Percentiles rank a stretch among this genome's conserved stretches.
Conservation (phyloP, 2,888 invertebrate species). For the Heteropelma amictum region DNA sequence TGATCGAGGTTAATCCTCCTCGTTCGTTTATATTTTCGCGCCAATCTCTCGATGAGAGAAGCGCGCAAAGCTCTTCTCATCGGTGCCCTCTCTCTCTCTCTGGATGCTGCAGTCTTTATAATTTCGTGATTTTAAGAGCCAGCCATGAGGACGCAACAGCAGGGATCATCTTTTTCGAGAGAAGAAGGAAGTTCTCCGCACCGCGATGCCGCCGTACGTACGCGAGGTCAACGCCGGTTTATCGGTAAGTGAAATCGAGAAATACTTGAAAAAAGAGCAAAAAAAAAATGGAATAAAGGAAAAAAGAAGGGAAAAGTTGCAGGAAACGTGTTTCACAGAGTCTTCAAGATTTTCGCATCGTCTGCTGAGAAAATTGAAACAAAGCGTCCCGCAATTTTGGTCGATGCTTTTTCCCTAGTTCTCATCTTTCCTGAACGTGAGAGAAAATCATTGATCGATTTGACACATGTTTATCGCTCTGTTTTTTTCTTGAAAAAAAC, state of each 20-base stretch:
- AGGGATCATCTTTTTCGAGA: slow-evolving; percentile 26
- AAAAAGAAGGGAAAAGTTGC: too few species aligned
- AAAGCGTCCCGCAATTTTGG: too few species aligned
- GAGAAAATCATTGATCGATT: not conserved
- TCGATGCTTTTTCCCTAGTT: too few species aligned
- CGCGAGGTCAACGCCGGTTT: slow-evolving; percentile 6
- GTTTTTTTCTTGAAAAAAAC: not conserved
- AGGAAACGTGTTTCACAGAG: too few species aligned
- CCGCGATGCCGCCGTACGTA: not conserved
- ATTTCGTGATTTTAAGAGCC: slow-evolving; percentile 48
- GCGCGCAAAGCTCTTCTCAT: slow-evolving; percentile 14
- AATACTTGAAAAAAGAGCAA: not conserved
- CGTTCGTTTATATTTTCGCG: slow-evolving; percentile 17
- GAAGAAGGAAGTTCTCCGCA: not conserved
- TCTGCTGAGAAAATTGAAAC: too few species aligned
- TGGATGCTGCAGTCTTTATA: slow-evolving; percentile 11
- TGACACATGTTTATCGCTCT: not conserved
- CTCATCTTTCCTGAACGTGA: too few species aligned
- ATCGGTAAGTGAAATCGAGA: slow-evolving; percentile 5
- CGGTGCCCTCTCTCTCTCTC: not conserved
- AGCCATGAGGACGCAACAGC: slow-evolving; percentile 15
- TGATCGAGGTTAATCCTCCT: slow-evolving; percentile 28
- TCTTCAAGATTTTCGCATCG: too few species aligned
- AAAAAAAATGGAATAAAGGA: not conserved
- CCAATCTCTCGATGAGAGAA: slow-evolving; percentile 38